Evolutionary conservation across 2,888 invertebrate genomes (phyloP).

Genomic region (Eudasyphora cyanicolor): DNA sequence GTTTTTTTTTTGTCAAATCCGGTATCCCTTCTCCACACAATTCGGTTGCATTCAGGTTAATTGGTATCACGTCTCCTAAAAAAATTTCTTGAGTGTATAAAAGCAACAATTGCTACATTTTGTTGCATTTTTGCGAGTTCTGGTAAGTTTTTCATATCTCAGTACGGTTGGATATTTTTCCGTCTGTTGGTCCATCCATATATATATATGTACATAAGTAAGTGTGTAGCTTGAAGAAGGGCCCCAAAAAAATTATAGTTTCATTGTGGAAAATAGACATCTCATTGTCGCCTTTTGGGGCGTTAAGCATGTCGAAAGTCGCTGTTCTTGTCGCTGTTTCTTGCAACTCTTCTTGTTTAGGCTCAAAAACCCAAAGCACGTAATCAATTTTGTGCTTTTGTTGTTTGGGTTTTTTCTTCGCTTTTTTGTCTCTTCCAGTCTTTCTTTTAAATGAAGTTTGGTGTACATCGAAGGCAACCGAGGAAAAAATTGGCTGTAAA

Average conservation of each 20-base stretch:
- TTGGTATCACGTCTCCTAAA: background rate
- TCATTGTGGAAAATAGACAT: slow-evolving; percentile 67
- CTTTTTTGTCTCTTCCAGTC: background rate
- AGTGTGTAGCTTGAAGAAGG: slow-evolving; percentile 63
- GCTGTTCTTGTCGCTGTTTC: slow-evolving; percentile 72
- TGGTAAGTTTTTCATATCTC: background rate
- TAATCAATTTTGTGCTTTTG: slow-evolving; percentile 62
- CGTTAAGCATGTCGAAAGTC: slow-evolving; percentile 67
- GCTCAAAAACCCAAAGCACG: slow-evolving; percentile 58
- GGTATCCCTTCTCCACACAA: background rate
- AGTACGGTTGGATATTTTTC: background rate
- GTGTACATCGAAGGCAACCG: slow-evolving; percentile 44
- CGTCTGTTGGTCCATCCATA: slow-evolving; percentile 16
- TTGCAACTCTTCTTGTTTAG: slow-evolving; percentile 42
- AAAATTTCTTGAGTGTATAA: background rate
- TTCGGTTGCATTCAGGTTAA: background rate
- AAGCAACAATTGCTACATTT: slow-evolving; percentile 46
- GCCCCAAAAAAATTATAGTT: slow-evolving; percentile 64
- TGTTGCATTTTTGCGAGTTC: slow-evolving; percentile 21
- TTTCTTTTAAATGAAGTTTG: slow-evolving; percentile 17
- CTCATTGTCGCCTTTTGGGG: slow-evolving; percentile 69
- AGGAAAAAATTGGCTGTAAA: slow-evolving; percentile 52
- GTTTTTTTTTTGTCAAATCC: no score
- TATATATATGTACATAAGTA: slow-evolving; percentile 44
- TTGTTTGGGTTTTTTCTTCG: slow-evolving; percentile 39